These are phyloP conservation scores for Bombus superbus DNA, from an alignment of 1,140 invertebrate species.

Conservation along the genomic window DNA sequence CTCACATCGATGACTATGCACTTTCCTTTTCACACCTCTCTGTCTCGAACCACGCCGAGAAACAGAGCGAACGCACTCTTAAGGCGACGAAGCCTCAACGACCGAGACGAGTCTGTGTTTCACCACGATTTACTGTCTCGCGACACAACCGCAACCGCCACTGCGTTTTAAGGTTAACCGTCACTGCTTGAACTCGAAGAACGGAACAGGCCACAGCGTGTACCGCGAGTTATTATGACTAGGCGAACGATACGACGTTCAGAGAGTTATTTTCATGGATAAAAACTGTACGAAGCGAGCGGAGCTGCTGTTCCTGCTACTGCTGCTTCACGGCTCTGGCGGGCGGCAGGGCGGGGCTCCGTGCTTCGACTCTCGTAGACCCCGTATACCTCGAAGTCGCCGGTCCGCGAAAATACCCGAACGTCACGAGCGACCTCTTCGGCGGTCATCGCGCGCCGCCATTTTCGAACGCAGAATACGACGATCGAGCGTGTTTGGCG, in stretches of 20 bases:
- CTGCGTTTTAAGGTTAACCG: constrained; percentile 64
- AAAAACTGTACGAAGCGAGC: constrained; percentile 57
- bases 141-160: constrained; percentile 56
- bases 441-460: neutral
- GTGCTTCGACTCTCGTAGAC: constrained; percentile 72
- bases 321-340: constrained; percentile 69
- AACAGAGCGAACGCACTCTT: constrained; percentile 39
- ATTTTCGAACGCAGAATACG: constrained; percentile 17
- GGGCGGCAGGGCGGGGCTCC: constrained; percentile 78
- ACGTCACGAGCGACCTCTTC: constrained; percentile 25
- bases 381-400: constrained; percentile 65
- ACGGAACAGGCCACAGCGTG: neutral
- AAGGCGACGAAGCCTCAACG: constrained; percentile 29
- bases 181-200: constrained; percentile 19
- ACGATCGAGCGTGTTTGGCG: neutral
- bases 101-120: constrained; percentile 13
- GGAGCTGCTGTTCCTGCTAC: constrained; percentile 60
- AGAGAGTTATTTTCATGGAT: constrained; percentile 64
- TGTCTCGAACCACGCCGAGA: constrained; percentile 40
- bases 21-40: constrained; percentile 63
- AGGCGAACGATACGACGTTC: constrained; percentile 37
- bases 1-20: constrained; percentile 69
- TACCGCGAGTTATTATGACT: neutral
- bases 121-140: constrained; percentile 28
- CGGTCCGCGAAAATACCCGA: constrained; percentile 59